phyloP scores from a whole-genome alignment of 2,888 invertebrate genomes.

The Nowickia ferox region DNA sequence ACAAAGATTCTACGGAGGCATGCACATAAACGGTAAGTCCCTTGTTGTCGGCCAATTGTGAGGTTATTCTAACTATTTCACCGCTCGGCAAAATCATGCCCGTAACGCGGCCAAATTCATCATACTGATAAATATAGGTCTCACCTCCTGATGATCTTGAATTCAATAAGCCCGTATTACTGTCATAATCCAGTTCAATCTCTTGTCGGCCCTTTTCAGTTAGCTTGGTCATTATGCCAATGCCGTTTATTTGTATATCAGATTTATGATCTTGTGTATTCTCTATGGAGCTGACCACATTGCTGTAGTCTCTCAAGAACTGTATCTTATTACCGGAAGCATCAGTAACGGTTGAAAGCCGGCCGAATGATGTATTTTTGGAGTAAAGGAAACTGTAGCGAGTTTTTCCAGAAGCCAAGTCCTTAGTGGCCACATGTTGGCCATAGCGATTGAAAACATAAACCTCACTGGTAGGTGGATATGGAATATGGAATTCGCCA shows the following conservation, averaged over 20 bases:
- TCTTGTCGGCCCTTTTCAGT: constrained; percentile 94
- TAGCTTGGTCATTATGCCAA: constrained; percentile 94
- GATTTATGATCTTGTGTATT: constrained; percentile 97
- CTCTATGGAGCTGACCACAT: constrained; percentile 96
- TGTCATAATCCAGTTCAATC: constrained; percentile 95
- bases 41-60: constrained; percentile 90
- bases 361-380: constrained; percentile 97
- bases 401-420: constrained; percentile 96
- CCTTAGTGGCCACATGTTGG: constrained; percentile 97
- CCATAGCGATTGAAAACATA: constrained; percentile 97
- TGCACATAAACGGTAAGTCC: constrained; percentile 90
- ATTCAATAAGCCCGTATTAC: constrained; percentile 92
- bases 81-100: constrained; percentile 95
- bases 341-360: constrained; percentile 96
- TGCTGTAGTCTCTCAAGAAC: constrained; percentile 95
- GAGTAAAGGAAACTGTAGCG: constrained; percentile 98
- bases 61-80: constrained; percentile 91
- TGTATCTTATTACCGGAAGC: constrained; percentile 96
- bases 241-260: constrained; percentile 95
- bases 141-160: constrained; percentile 93
- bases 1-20: constrained; percentile 85
- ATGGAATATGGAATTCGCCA: constrained; percentile 96
- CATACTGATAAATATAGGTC: constrained; percentile 95
- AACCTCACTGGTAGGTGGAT: constrained; percentile 96
- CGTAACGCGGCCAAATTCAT: constrained; percentile 93